A percentile compares a stretch with the other conserved stretches of the same genome.
These are phyloP conservation scores for Tympanuchus pallidicinctus DNA, from an alignment of 2,113 vertebrate genomes.

Conservation along the genomic window DNA sequence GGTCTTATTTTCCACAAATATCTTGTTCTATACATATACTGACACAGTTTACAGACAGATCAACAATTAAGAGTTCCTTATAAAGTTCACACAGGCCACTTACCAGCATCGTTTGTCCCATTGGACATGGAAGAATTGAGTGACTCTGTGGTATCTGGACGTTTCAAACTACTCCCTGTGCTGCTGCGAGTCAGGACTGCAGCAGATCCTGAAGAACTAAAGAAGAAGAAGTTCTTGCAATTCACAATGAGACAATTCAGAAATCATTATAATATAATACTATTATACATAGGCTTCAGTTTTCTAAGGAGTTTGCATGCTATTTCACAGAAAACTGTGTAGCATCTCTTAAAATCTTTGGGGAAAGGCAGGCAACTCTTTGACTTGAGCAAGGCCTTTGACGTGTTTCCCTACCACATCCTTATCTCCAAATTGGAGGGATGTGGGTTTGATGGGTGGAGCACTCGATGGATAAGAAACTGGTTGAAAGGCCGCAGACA, in stretches of 20 bases:
- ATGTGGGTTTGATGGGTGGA: too few species aligned
- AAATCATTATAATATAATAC: neutral
- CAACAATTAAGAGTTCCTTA: neutral
- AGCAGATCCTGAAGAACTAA: conserved; percentile 85
- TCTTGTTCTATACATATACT: neutral
- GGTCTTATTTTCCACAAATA: neutral
- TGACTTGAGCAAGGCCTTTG: too few species aligned
- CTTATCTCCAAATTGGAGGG: too few species aligned
- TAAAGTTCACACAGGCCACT: neutral
- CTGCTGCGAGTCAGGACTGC: conserved; percentile 83
- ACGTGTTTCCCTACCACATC: too few species aligned
- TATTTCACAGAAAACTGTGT: neutral
- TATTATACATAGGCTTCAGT: neutral
- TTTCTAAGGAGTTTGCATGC: neutral
- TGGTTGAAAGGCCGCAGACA: too few species aligned
- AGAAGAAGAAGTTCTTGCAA: neutral
- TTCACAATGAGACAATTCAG: neutral
- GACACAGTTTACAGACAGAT: neutral
- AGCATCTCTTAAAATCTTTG: neutral
- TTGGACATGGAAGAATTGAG: conserved; percentile 97
- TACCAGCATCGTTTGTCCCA: conserved; percentile 95
- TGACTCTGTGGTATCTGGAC: conserved; percentile 93
- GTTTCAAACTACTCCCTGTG: conserved; percentile 87
- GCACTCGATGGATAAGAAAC: too few species aligned
- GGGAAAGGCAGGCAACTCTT: neutral